Evolutionary conservation across 2,797 vertebrate genomes (phyloP).

Genomic region (Pangasius krempfi): DNA sequence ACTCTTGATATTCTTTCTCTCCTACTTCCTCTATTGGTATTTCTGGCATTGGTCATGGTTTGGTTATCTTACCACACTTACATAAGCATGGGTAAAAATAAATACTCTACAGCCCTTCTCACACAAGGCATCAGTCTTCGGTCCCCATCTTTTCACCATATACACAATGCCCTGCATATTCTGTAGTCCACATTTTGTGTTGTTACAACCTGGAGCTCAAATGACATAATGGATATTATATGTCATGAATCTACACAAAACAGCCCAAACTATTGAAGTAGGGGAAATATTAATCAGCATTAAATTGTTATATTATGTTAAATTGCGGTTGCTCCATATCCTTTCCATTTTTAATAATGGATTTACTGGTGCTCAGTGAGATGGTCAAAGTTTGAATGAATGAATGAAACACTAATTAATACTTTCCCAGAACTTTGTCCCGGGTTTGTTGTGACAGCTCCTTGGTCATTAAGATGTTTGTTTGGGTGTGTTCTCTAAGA

Average conservation of each 20-base stretch:
- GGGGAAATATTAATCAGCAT: neutral
- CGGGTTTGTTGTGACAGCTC: neutral
- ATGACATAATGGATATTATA: neutral
- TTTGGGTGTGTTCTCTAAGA: neutral
- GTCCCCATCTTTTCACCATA: too few relatives aligned
- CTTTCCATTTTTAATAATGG: neutral
- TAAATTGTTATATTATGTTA: too few relatives aligned
- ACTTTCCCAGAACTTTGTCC: neutral
- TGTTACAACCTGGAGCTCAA: neutral
- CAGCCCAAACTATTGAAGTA: neutral
- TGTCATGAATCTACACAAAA: neutral
- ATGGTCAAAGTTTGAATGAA: neutral
- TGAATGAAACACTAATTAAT: neutral
- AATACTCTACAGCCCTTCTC: neutral
- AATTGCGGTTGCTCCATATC: neutral
- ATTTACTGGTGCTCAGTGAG: neutral
- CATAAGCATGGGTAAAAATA: neutral
- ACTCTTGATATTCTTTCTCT: neutral
- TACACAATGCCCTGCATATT: neutral
- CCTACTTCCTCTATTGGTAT: neutral
- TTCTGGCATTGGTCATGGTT: neutral
- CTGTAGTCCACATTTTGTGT: neutral
- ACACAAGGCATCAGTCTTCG: neutral
- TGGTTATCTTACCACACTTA: neutral
- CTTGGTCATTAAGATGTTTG: neutral